Evolutionary conservation across 2,888 invertebrate species (phyloP).

Genomic region (Bugulina stolonifera): DNA sequence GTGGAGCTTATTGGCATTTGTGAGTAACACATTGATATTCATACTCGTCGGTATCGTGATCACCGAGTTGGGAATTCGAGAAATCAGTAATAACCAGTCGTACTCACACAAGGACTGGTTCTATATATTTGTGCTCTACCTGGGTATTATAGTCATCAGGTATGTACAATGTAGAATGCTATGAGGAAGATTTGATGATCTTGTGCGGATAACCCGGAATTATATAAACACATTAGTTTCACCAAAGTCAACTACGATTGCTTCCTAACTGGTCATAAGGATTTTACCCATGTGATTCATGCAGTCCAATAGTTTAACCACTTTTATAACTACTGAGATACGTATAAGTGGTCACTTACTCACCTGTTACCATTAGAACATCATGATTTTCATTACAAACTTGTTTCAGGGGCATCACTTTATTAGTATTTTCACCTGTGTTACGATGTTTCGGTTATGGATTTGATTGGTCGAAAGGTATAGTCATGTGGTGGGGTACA

Average conservation of each 20-base stretch:
- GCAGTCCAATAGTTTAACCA: too few relatives aligned
- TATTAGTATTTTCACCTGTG: slow-evolving; percentile 57
- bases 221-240: too few relatives aligned
- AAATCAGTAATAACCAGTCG: slow-evolving; percentile 38
- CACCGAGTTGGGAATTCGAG: slow-evolving; percentile 57
- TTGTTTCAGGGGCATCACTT: slow-evolving; percentile 54
- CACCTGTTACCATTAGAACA: too few relatives aligned
- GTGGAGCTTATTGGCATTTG: slow-evolving; percentile 55
- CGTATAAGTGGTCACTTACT: too few relatives aligned
- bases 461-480: slow-evolving; percentile 58
- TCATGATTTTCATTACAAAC: too few relatives aligned
- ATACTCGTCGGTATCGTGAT: slow-evolving; percentile 62
- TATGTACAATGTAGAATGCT: too few relatives aligned
- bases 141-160: slow-evolving; percentile 51
- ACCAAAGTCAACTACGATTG: too few relatives aligned
- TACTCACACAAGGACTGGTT: slow-evolving; percentile 55
- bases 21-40: slow-evolving; percentile 60
- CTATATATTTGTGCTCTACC: slow-evolving; percentile 55
- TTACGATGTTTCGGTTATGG: slow-evolving; percentile 59
- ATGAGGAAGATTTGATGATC: too few relatives aligned
- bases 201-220: too few relatives aligned
- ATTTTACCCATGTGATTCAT: too few relatives aligned
- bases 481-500: slow-evolving; percentile 63
- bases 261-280: background rate
- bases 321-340: too few relatives aligned